phyloP scores from a whole-genome alignment of 2,797 vertebrate genomes.

The Coluber constrictor region DNA sequence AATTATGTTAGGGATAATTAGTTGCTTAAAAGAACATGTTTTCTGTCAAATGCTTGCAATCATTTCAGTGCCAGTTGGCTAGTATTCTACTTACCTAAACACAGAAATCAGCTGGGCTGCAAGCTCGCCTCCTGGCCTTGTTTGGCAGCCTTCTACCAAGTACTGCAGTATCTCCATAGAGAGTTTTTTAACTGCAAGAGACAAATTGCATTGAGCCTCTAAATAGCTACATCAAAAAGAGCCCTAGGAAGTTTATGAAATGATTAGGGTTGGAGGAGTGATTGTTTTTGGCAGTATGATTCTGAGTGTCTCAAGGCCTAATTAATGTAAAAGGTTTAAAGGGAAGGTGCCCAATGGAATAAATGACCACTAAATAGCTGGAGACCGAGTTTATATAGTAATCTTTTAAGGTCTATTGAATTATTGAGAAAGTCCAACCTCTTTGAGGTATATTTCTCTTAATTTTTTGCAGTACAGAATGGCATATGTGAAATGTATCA shows the following conservation, averaged over 20 bases:
- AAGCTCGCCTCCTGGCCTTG: conserved; percentile 69
- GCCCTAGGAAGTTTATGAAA: conserved; percentile 34
- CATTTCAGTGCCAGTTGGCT: conserved; percentile 65
- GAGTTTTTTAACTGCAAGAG: conserved; percentile 83
- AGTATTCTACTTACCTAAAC: conserved; percentile 80
- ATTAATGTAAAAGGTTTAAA: conserved; percentile 24
- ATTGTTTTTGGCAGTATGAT: background rate
- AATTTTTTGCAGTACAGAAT: background rate
- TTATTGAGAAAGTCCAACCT: too few species aligned
- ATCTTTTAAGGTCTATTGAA: background rate
- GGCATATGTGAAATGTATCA: background rate
- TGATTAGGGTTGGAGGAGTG: background rate
- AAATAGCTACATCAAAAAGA: conserved; percentile 67
- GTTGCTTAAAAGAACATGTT: conserved; percentile 65
- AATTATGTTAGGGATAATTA: conserved; percentile 67
- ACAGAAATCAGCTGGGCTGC: conserved; percentile 78
- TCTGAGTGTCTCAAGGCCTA: conserved; percentile 27
- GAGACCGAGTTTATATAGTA: background rate
- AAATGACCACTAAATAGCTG: conserved; percentile 5
- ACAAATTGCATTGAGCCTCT: conserved; percentile 63
- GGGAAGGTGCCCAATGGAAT: background rate
- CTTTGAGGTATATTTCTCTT: background rate
- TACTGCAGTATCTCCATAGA: conserved; percentile 85
- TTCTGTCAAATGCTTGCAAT: conserved; percentile 67
- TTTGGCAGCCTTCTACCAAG: conserved; percentile 84